Evolutionary conservation across 2,797 vertebrate genomes (phyloP).

Genomic region (Brotula barbata): DNA sequence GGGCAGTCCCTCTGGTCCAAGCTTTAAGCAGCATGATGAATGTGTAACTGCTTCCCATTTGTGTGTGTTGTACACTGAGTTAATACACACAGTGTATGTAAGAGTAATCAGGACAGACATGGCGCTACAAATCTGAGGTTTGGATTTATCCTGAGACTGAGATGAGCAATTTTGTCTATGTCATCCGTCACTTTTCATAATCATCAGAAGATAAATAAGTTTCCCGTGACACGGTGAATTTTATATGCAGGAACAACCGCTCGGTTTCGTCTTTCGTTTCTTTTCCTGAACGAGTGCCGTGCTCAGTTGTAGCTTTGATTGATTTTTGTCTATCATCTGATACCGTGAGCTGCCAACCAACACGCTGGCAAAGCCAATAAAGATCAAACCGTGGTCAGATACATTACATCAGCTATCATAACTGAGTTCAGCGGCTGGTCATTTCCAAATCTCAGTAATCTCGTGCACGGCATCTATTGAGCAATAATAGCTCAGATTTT

Average conservation of each 20-base stretch:
- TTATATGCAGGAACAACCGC: constrained; percentile 24
- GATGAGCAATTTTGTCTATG: not conserved
- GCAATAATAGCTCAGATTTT: too few species aligned
- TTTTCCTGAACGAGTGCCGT: constrained; percentile 33
- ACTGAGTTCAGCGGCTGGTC: constrained; percentile 29
- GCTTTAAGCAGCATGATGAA: constrained; percentile 52
- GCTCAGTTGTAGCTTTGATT: constrained; percentile 51
- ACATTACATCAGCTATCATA: constrained; percentile 48
- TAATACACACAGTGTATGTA: too few species aligned
- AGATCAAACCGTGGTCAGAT: constrained; percentile 34
- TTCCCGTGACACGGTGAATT: constrained; percentile 2
- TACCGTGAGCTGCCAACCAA: constrained; percentile 31
- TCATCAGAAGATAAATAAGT: not conserved
- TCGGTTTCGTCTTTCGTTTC: constrained; percentile 32
- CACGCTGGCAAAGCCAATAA: constrained; percentile 34
- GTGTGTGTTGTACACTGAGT: constrained; percentile 15
- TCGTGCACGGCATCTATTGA: constrained; percentile 14
- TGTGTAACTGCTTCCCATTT: constrained; percentile 38
- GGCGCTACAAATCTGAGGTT: not conserved
- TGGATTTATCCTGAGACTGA: constrained; percentile 12
- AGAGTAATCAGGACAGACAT: not conserved
- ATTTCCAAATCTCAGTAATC: constrained; percentile 31
- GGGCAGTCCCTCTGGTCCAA: constrained; percentile 38
- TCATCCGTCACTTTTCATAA: not conserved
- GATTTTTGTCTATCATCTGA: constrained; percentile 65